phyloP scores from a whole-genome alignment of 2,888 invertebrate genomes.

The Hanleya hanleyi region DNA sequence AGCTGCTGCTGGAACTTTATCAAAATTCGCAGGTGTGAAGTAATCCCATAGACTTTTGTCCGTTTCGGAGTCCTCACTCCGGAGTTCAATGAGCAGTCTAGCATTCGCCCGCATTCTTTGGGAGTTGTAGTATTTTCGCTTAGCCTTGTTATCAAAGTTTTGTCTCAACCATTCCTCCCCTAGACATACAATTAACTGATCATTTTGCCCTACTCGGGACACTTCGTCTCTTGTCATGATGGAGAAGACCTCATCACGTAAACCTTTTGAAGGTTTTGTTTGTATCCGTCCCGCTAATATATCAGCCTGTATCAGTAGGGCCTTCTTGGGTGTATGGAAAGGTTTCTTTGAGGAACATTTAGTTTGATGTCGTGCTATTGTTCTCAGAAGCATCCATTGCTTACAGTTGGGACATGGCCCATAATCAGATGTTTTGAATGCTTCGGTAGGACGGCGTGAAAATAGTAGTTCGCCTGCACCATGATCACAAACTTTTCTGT shows the following conservation, averaged over 20 bases:
- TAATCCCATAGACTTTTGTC: neutral
- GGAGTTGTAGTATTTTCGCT: neutral
- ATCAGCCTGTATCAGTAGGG: neutral
- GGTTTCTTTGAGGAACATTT: neutral
- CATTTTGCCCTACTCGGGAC: neutral
- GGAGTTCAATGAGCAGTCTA: neutral
- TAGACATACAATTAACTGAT: neutral
- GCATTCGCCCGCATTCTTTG: constrained; percentile 1
- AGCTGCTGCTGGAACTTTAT: neutral
- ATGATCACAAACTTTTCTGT: neutral
- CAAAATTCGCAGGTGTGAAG: neutral
- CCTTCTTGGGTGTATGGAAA: neutral
- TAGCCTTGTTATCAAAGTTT: constrained; percentile 3
- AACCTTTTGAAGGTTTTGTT: neutral
- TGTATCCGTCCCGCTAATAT: neutral
- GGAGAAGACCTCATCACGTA: constrained; percentile 4
- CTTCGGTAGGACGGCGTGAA: neutral
- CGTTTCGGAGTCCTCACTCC: neutral
- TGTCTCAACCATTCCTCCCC: constrained; percentile 5
- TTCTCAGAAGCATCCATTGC: neutral
- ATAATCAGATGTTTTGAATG: neutral
- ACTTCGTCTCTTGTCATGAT: neutral
- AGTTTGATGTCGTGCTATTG: neutral
- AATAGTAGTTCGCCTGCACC: neutral
- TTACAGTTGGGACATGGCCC: constrained; percentile 11